phyloP scores from a whole-genome alignment of 2,797 vertebrate genomes.

The Danio kyathit region DNA sequence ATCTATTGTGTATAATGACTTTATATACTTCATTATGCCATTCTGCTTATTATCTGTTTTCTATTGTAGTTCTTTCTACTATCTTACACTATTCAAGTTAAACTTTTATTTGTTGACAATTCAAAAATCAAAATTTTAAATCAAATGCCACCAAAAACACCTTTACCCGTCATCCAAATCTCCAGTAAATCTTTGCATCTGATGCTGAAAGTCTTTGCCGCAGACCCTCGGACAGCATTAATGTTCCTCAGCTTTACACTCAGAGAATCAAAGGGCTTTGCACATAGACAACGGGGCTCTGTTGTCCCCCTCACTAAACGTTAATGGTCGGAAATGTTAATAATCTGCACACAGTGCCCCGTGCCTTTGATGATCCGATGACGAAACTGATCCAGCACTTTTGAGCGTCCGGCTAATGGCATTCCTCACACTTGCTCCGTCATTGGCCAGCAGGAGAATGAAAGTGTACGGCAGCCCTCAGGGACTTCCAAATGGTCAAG shows the following conservation, averaged over 20 bases:
- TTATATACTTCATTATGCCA: no score
- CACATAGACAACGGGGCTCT: constrained; percentile 62
- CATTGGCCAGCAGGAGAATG: constrained; percentile 46
- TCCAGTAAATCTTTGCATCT: not conserved
- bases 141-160: no score
- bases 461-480: constrained; percentile 58
- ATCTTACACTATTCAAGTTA: no score
- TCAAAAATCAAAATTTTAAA: no score
- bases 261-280: constrained; percentile 61
- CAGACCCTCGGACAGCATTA: constrained; percentile 17
- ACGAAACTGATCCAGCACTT: constrained; percentile 78
- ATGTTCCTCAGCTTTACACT: constrained; percentile 66
- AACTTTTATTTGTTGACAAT: no score
- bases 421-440: constrained; percentile 67
- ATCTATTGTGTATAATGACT: no score
- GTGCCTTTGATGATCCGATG: constrained; percentile 71
- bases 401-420: constrained; percentile 77
- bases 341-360: constrained; percentile 56
- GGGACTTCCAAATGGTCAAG: constrained; percentile 74
- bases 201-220: not conserved
- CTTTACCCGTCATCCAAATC: not conserved
- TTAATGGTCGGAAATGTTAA: constrained; percentile 70
- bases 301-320: constrained; percentile 67
- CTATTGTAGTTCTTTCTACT: no score
- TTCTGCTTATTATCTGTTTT: no score